These are phyloP conservation scores for Cyanoderma ruficeps DNA, from an alignment of 2,113 vertebrate species.

Conservation along the genomic window DNA sequence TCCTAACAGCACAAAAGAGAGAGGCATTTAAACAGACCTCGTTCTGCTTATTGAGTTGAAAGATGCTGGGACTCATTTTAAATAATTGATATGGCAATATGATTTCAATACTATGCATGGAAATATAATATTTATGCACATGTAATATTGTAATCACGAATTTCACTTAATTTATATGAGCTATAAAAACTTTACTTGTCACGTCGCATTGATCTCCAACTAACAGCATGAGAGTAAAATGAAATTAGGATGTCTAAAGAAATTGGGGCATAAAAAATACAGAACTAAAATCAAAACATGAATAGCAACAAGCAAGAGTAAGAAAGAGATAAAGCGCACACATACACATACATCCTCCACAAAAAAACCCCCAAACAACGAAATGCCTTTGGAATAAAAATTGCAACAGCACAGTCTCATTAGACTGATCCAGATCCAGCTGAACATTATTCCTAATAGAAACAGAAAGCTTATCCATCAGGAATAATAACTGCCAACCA, in stretches of 20 bases:
- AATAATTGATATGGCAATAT: constrained; percentile 4
- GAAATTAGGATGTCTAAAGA: background rate
- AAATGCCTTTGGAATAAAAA: background rate
- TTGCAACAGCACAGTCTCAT: background rate
- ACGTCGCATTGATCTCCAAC: background rate
- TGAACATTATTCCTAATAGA: background rate
- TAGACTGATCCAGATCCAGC: background rate
- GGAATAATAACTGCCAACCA: background rate
- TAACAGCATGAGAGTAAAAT: background rate
- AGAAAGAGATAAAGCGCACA: background rate
- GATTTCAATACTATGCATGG: background rate
- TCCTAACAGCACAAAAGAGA: background rate
- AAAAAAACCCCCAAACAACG: background rate
- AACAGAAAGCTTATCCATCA: background rate
- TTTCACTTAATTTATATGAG: background rate
- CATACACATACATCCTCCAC: background rate
- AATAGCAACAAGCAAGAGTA: background rate
- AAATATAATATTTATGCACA: background rate
- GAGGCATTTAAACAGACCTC: background rate
- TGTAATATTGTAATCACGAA: background rate
- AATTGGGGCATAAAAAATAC: background rate
- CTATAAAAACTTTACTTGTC: background rate
- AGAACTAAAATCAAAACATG: background rate
- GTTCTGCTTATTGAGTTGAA: background rate
- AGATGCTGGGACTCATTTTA: background rate